These are phyloP conservation scores for Betta splendens DNA, from an alignment of 2,797 vertebrate genomes.

Conservation along the genomic window DNA sequence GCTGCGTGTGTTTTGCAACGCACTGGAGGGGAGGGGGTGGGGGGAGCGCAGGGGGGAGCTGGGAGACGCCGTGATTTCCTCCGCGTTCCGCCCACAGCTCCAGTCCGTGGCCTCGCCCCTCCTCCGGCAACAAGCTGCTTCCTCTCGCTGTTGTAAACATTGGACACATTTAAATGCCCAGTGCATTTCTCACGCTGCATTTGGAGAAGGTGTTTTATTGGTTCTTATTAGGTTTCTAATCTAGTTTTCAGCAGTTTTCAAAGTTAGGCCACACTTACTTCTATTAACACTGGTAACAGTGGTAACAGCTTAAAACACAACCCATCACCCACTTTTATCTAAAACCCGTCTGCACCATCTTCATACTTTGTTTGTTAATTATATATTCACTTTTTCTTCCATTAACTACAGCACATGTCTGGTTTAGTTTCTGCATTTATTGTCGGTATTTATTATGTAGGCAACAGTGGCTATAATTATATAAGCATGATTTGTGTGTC, in stretches of 20 bases:
- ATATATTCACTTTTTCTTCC: slow-evolving; percentile 36
- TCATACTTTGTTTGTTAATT: slow-evolving; percentile 14
- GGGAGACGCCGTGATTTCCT: slow-evolving; percentile 50
- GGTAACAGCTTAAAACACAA: slow-evolving; percentile 5
- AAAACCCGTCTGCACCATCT: background rate
- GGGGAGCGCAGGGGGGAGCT: background rate
- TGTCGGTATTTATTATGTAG: slow-evolving; percentile 34
- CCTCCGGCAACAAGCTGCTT: slow-evolving; percentile 57
- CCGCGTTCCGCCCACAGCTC: slow-evolving; percentile 46
- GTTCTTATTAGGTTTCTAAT: background rate
- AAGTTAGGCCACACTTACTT: background rate
- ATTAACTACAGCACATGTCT: slow-evolving; percentile 33
- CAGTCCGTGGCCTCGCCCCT: slow-evolving; percentile 54
- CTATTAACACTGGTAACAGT: slow-evolving; percentile 1
- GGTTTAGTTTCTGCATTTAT: slow-evolving; percentile 45
- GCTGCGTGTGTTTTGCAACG: slow-evolving; percentile 45
- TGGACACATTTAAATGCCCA: slow-evolving; percentile 43
- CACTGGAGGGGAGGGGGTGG: background rate
- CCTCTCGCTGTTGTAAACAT: slow-evolving; percentile 65
- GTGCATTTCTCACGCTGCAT: background rate
- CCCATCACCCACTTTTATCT: slow-evolving; percentile 8
- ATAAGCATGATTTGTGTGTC: slow-evolving; percentile 25
- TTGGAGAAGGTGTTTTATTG: background rate
- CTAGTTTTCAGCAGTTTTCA: too few species aligned
- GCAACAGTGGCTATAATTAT: slow-evolving; percentile 50